Evolutionary conservation across 1,140 invertebrate species (phyloP), one percentile per base, ranked within the genome.

Genomic region (Drosophila arawakana): DNA sequence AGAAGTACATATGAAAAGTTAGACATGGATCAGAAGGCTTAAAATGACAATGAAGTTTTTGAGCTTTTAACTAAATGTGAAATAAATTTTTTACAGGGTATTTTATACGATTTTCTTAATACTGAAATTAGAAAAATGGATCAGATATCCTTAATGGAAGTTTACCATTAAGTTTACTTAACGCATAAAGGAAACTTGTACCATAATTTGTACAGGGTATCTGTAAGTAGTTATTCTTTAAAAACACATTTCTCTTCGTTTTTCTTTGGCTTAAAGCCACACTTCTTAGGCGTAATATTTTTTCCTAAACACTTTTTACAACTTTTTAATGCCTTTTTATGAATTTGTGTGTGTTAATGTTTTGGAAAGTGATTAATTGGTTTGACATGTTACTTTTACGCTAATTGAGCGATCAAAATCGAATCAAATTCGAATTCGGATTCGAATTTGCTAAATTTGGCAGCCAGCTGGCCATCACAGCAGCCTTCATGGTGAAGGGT

Each of bases 361-460:
- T 85, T 83, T 85, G 57, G 81, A 85, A 89, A 89, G 84, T 89
- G 84, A 89, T 89, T 89, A 89, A 89, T 89, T 67, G 84, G 47
- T 89, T 89, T 89, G 84, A 89, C 84, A 89, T 89, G 84, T 89
- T 88, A 84, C 84, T 88, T 88, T 88, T 88, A 89, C 85, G 81
- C 84, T 89, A 89, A 89, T 89, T 89, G 84, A 89, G 84, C 85
- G 85, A 89, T 89, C 84, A 89, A 90, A 89, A 90, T 88, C 79
- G 63, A 88, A 77, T 84, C 78, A 66, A 73, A 89, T 57, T 78
- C 25, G 25, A 30, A 30, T 30, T 30, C 25, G 25, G 6, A 6
- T 30, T 30, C 25, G 4, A 30, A 30, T 30, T 77, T 70, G 78
- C 72, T 72, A 80, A 76, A 79, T 76, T 75, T 76, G 76, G 76